Base-by-base conservation (phyloP, 2,113 vertebrate species). In the Sinocyclocheilus anophthalmus region DNA sequence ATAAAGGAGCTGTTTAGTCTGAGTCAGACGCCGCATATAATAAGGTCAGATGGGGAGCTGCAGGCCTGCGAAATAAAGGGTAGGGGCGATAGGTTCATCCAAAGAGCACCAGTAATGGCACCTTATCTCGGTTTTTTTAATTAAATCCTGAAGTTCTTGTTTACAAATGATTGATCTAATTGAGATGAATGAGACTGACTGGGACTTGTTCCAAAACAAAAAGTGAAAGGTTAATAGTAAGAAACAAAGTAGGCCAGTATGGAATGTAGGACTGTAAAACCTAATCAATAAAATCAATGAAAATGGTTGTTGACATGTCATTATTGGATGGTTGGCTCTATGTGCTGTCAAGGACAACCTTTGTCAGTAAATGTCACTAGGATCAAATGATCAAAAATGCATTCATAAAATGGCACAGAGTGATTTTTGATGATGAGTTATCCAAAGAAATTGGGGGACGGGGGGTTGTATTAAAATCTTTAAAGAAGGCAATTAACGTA, bases 1-100 rank as follows among this genome's bases (percentile, higher is more conserved):
- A 45, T 42, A 63, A 63, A 7, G 18, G 78, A 61, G 33, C 55
- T 42, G 78, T 81, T 81, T 63, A 63, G 57, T 81, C 78, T 65
- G 55, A 42, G 13, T 42, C 12, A 18, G 50, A 77, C 8, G 24
- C 57, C 22, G 12, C n/a, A 10, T 9, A 80, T 63, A 81, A 81
- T 81, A 30, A 33, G 42, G 42, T 76, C 72, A 76, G 48, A 55
- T 77, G 16, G 1, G 30, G 24, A 77, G 48, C 24, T 50, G 75
- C 13, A 8, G 22, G 72, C 12, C 22, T 55, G 48, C 30, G 7
- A 77, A 77, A 18, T 30, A 75, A 75, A 4, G 69, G 18, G 14
- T 8, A 37, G 39, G 12, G 72, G 12, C 2, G 22, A 75, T 48
- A 14, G 12, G 42, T 48, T 75, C 72, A 75, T 75, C 42, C 3